Conservation (phyloP, 1,140 invertebrate genomes). For the Diachasmimorpha longicaudata region DNA sequence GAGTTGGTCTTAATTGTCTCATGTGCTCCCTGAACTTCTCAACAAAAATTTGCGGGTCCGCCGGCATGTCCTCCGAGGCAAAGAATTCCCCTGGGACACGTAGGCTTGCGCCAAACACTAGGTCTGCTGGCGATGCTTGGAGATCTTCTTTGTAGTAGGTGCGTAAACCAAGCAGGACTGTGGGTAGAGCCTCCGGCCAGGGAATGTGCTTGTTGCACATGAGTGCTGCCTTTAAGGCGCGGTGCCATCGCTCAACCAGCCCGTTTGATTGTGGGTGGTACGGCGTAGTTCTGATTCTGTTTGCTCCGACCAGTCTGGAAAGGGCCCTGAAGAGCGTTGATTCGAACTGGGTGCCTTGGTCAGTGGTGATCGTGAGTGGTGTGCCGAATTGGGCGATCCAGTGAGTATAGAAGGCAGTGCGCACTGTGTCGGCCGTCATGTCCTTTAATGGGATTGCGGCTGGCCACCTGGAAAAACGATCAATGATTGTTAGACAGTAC, state of each 20-base stretch:
- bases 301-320: background rate
- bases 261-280: slow-evolving; percentile 33
- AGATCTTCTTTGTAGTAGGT: background rate
- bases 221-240: background rate
- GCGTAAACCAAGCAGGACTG: slow-evolving; percentile 21
- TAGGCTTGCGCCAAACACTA: slow-evolving; percentile 40
- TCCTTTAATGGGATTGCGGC: slow-evolving; percentile 47
- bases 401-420: slow-evolving; percentile 33
- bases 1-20: slow-evolving; percentile 28
- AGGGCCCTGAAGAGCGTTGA: background rate
- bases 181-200: background rate
- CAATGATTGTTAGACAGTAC: slow-evolving; percentile 37
- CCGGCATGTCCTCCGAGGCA: background rate
- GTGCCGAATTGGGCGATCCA: slow-evolving; percentile 52
- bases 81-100: slow-evolving; percentile 52
- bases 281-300: background rate
- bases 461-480: slow-evolving; percentile 50
- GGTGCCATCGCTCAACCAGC: background rate
- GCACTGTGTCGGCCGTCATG: background rate
- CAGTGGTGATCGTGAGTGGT: slow-evolving; percentile 28
- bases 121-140: slow-evolving; percentile 34
- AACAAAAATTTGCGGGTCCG: slow-evolving; percentile 21
- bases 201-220: background rate
- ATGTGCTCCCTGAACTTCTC: slow-evolving; percentile 16
- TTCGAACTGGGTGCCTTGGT: slow-evolving; percentile 23